phyloP scores from a whole-genome alignment of 2,888 invertebrate genomes.

The Helobdella robusta region DNA sequence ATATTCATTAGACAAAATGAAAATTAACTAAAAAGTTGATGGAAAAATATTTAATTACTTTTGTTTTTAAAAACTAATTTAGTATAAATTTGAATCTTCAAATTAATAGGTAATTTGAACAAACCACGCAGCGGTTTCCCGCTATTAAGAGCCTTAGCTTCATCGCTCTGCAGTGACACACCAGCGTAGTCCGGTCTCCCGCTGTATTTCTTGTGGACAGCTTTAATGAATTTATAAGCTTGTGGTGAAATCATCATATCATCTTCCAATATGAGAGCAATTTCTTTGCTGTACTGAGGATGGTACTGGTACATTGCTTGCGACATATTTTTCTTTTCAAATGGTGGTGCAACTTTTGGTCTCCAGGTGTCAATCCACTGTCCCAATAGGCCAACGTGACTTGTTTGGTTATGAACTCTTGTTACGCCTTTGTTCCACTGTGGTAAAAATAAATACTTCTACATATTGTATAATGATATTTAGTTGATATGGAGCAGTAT shows the following conservation, averaged over 20 bases:
- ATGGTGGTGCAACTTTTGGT: conserved; percentile 15
- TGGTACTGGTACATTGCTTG: not conserved
- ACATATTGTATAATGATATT: no score
- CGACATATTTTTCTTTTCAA: not conserved
- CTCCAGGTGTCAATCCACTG: conserved; percentile 40
- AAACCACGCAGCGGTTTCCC: not conserved
- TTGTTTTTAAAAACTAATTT: no score
- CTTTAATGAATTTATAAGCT: conserved; percentile 39
- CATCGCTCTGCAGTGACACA: conserved; percentile 34
- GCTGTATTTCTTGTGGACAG: conserved; percentile 38
- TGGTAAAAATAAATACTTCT: no score
- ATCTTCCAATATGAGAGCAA: conserved; percentile 41
- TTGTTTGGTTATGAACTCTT: conserved; percentile 32
- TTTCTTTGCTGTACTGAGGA: conserved; percentile 34
- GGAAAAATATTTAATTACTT: no score
- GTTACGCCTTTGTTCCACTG: conserved; percentile 19
- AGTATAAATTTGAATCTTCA: no score
- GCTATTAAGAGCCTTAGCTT: not conserved
- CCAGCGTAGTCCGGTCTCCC: conserved; percentile 36
- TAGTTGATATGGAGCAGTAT: no score
- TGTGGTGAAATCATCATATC: conserved; percentile 39
- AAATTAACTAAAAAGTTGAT: no score
- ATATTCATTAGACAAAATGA: no score
- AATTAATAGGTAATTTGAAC: no score
- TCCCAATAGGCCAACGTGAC: conserved; percentile 36